Evolutionary conservation across 2,797 vertebrate genomes (phyloP), one percentile per base, ranked within the genome.

Genomic region (Lagocephalus sceleratus): DNA sequence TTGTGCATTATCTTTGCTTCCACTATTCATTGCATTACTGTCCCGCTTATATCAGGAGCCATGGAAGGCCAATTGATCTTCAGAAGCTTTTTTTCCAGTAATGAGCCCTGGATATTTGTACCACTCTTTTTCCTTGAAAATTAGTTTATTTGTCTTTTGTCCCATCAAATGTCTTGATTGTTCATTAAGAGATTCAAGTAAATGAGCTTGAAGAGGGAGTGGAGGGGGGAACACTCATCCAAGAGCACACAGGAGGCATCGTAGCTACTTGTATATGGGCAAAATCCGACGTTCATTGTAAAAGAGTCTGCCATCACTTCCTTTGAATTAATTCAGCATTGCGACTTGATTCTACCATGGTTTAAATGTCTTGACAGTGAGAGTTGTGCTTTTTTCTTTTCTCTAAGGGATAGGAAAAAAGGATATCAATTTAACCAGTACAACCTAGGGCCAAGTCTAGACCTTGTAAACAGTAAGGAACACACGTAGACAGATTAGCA

Each of bases 271-370:
- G 80, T 85, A 77, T 85, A 79, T 66, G 67, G 59, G 66, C 75
- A 49, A 72, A 63, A 52, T 47, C 67, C 68, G 73, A 81, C 54
- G 64, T 89, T 86, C 81, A 86, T 86, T 83, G 85, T 66, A 51
- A 78, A 77, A 62, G 63, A 78, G 59, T 76, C 72, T 63, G 76
- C 79, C 84, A 78, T 85, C 83, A 78, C 67, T 88, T 88, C 81
- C 81, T 71, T 70, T 75, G 77, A 84, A 88, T 88, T 84, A 85
- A 87, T 85, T 89, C 85, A 87, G 86, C 84, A 88, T 84, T 89
- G 84, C 70, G 26, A 75, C 76, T 86, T 73, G 76, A 81, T 85
- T 85, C 82, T 74, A 77, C 49, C 75, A 43, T 25, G 47, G 68
- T 75, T 75, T 54, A 72, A 66, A 68, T 74, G 66, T 75, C 79